Conservation (phyloP, 37 sponge, comb jelly and placozoan genomes). For the Haliclona indistincta region DNA sequence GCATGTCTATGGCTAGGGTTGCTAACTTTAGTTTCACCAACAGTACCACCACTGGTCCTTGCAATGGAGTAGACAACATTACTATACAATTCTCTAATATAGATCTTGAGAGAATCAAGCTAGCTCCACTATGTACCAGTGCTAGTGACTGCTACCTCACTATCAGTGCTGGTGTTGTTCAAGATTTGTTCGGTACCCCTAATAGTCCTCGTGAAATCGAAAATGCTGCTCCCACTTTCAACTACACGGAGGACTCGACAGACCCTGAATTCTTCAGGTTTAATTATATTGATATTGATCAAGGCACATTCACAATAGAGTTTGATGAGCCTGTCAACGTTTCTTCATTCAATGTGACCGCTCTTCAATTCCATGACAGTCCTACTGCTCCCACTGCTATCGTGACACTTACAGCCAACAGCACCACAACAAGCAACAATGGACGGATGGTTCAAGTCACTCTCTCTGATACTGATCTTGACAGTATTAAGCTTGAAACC, state of each 20-base stretch:
- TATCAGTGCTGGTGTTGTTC: conserved; percentile 49
- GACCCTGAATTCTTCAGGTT: conserved; percentile 29
- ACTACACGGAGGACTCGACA: conserved; percentile 54
- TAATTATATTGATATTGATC: conserved; percentile 50
- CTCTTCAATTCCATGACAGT: conserved; percentile 51
- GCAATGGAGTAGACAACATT: conserved; percentile 37
- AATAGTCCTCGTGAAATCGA: conserved; percentile 24
- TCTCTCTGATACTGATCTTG: conserved; percentile 48
- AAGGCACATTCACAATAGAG: conserved; percentile 43
- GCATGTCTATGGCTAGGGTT: neutral
- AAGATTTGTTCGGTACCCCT: conserved; percentile 48
- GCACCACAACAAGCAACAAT: conserved; percentile 40
- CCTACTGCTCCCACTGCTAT: neutral
- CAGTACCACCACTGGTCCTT: conserved; percentile 24
- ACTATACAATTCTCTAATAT: conserved; percentile 28
- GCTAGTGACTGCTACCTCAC: conserved; percentile 57
- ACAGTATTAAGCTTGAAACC: conserved; percentile 48
- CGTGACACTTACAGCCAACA: conserved; percentile 26
- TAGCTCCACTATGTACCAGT: conserved; percentile 39
- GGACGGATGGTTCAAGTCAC: conserved; percentile 40
- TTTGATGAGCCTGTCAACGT: conserved; percentile 79
- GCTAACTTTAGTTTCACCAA: conserved; percentile 25
- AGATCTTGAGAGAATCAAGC: conserved; percentile 68
- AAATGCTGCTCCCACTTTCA: conserved; percentile 46
- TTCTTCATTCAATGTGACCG: conserved; percentile 55